A percentile compares a stretch with the other conserved stretches of the same genome.
Conservation (phyloP, 2,888 invertebrate genomes). For the Zelleria hepariella region DNA sequence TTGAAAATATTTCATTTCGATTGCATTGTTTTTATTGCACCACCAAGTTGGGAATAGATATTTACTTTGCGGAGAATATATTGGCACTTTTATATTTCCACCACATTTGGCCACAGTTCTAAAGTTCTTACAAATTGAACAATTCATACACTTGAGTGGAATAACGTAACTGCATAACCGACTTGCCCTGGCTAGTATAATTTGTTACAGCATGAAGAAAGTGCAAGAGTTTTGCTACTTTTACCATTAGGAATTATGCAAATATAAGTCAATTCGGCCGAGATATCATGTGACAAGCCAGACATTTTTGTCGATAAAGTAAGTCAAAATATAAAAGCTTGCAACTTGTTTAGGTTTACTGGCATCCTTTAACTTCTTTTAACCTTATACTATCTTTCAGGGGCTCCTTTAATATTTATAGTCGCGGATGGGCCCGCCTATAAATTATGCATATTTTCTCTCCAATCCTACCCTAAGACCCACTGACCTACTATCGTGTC, state of each 20-base stretch:
- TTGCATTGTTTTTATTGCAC: slow-evolving; percentile 6
- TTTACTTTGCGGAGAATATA: not conserved
- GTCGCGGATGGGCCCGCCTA: slow-evolving; percentile 17
- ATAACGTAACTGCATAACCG: too few species aligned
- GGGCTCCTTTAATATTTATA: slow-evolving; percentile 27
- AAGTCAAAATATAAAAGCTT: not conserved
- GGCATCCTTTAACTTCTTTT: not conserved
- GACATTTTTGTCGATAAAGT: too few species aligned
- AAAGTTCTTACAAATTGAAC: not conserved
- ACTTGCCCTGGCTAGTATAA: too few species aligned
- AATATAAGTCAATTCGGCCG: too few species aligned
- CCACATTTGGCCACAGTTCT: not conserved
- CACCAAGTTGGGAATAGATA: not conserved
- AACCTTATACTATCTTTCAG: not conserved
- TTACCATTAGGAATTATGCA: too few species aligned
- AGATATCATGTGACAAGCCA: too few species aligned
- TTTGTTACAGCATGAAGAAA: too few species aligned
- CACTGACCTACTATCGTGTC: slow-evolving; percentile 17
- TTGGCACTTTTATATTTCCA: not conserved
- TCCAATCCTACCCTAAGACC: slow-evolving; percentile 14
- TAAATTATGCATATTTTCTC: slow-evolving; percentile 33
- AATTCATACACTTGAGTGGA: too few species aligned
- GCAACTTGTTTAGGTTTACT: not conserved
- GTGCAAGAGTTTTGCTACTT: too few species aligned
- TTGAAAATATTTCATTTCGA: slow-evolving; percentile 17